Base-by-base conservation (phyloP, 2,888 invertebrate species). In the Rotaria magnacalcarata region DNA sequence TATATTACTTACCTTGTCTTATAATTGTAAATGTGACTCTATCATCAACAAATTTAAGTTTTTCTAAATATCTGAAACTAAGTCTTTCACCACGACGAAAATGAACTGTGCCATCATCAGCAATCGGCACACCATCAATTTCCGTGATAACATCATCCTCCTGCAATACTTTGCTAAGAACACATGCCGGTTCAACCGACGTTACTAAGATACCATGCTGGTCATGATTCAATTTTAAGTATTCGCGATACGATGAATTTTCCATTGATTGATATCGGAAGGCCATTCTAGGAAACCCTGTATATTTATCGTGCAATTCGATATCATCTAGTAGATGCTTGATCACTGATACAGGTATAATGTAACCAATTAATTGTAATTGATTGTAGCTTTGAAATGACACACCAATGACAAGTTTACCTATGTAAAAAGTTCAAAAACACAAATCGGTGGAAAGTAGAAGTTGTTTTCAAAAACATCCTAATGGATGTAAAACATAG, bases 81-180 rank as follows among this genome's bases (percentile, higher is more conserved):
- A 80, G 80, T 47, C 80, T 80, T 80, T 80, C 80, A 14, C 80
- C 80, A 24, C 80, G 80, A 47, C 80, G 80, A 80, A 80, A 80
- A 47, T 80, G 47, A 5, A 80, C 14, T n/a, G 80, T 80, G 4
- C 80, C 80, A 47, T 80, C 80, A 47, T 80, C 80, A 8, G 80
- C 80, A n/a, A 80, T 80, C 21, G 80, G 47, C 8, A 80, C 47
- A 80, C n/a, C n/a, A 47, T 80, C 80, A 47, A 80, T 43, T 1
- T 47, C 43, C 11, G n/a, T 80, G 19, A 80, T 80, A 47, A 80
- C 80, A 80, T 80, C 80, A n/a, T 80, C 80, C 47, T 80, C n/a
- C n/a, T 80, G 21, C 47, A 80, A 80, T 80, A 80, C 47, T 47
- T 47, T 24, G n/a, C 80, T 80, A 80, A 80, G 43, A 47, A 43